phyloP scores from a whole-genome alignment of 2,888 invertebrate species.

The Trilocha varians region DNA sequence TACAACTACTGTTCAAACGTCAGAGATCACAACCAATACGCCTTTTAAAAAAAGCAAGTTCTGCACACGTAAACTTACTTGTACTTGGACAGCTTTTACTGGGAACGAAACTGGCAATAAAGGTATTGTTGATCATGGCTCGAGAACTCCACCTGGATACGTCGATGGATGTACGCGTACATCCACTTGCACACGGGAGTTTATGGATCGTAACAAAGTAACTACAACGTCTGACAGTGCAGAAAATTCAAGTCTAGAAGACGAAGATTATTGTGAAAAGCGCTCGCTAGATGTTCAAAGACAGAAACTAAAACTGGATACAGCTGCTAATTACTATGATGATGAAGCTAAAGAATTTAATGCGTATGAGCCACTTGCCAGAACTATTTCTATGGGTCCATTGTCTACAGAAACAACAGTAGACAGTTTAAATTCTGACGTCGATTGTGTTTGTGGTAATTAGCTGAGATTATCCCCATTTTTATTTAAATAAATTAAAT shows the following conservation, averaged over 20 bases:
- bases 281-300: slow-evolving; percentile 40
- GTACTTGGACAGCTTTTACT: slow-evolving; percentile 54
- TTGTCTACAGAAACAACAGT: background rate
- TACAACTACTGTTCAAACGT: slow-evolving; percentile 9
- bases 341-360: background rate
- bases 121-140: slow-evolving; percentile 24
- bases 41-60: slow-evolving; percentile 40
- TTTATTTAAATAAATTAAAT: too few species aligned
- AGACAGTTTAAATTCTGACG: background rate
- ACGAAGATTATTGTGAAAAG: slow-evolving; percentile 60
- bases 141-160: slow-evolving; percentile 53
- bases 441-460: background rate
- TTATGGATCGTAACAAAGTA: slow-evolving; percentile 48
- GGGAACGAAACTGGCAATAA: slow-evolving; percentile 21
- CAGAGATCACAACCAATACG: slow-evolving; percentile 38
- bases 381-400: background rate
- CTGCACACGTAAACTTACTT: slow-evolving; percentile 57
- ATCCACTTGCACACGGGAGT: slow-evolving; percentile 57
- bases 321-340: background rate
- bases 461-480: too few species aligned
- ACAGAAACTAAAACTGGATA: slow-evolving; percentile 23
- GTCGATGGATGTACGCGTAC: slow-evolving; percentile 61
- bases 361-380: background rate
- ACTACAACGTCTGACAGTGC: slow-evolving; percentile 18
- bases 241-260: slow-evolving; percentile 17